Base-by-base conservation (phyloP, 2,888 invertebrate species). In the Tholera decimalis region DNA sequence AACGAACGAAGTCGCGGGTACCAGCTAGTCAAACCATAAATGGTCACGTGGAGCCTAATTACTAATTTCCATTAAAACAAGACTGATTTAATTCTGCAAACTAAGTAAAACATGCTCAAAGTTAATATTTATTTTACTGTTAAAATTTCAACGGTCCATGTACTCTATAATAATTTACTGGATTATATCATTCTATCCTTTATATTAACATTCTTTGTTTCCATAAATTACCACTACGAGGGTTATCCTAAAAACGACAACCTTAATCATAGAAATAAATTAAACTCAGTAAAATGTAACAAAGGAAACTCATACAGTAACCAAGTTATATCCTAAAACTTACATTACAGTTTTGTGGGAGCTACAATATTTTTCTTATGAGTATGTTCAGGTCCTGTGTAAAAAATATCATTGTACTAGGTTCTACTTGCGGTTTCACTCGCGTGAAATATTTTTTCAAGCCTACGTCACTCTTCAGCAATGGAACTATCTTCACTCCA, bases 181-280 rank as follows among this genome's bases (percentile, higher is more conserved):
- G 51, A 33, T 46, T 35, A 56, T 22, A 54, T n/a, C 5, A 51
- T 63, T 51, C 37, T 43, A 49, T 47, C 33, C 43, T 56, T 39
- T 46, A 44, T 24, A 41, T 50, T 49, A 56, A 15, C 22, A 46
- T 24, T 65, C 55, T 54, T 77, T 65, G 56, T 74, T 60, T 65
- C 5, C 73, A 59, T 50, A 65, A 65, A 73, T 73, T 65, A 41
- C 37, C 35, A 60, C 53, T 56, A 65, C 13, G 55, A 39, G 44
- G 24, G 37, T 78, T 46, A 54, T 58, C 44, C 57, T 58, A 50
- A 61, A 74, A 67, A 55, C 60, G 62, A 64, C 82, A 71, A 65
- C 82, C 79, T 71, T 75, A 75, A 75, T 74, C 54, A 62, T 50
- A 50, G 41, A 66, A 65, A 80, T 76, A 79, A 73, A 80, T 79